These are phyloP conservation scores for Lagodon rhomboides DNA, from an alignment of 2,797 vertebrate species.

Conservation along the genomic window DNA sequence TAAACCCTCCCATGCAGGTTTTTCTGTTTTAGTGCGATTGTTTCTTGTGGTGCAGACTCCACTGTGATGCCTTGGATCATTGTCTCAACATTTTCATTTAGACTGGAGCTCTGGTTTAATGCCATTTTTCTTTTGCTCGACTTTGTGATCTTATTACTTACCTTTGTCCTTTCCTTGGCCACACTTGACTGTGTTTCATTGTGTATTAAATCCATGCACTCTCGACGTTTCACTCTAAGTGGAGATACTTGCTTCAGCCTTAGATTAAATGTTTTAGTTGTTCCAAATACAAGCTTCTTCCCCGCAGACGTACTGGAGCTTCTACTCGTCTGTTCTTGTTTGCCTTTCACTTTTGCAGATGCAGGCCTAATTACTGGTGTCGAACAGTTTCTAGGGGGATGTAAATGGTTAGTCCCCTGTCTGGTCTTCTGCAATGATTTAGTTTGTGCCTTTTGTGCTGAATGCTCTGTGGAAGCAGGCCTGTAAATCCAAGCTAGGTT, in stretches of 20 bases:
- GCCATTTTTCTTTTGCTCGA: conserved; percentile 34
- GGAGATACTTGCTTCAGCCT: conserved; percentile 86
- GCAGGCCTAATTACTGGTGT: conserved; percentile 29
- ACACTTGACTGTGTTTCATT: conserved; percentile 46
- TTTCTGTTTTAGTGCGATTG: conserved; percentile 23
- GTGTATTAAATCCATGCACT: conserved; percentile 79
- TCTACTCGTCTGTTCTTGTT: conserved; percentile 29
- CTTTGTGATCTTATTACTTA: conserved; percentile 11
- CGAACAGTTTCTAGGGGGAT: conserved; percentile 41
- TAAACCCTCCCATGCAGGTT: background rate
- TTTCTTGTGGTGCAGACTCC: conserved; percentile 27
- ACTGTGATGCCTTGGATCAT: conserved; percentile 63
- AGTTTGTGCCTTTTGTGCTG: conserved; percentile 3
- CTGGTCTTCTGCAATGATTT: conserved; percentile 17
- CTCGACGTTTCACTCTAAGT: conserved; percentile 69
- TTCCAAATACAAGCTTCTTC: conserved; percentile 87
- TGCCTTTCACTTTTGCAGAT: conserved; percentile 40
- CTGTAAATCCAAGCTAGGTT: conserved; percentile 82
- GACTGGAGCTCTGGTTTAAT: conserved; percentile 48
- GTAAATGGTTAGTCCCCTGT: conserved; percentile 27
- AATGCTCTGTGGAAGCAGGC: conserved; percentile 24
- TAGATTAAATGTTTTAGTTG: conserved; percentile 90
- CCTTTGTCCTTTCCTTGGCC: conserved; percentile 58
- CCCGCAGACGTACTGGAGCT: conserved; percentile 56
- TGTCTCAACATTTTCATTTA: conserved; percentile 79